These are phyloP conservation scores for Cotesia glomerata DNA, from an alignment of 1,140 invertebrate genomes.

Conservation along the genomic window DNA sequence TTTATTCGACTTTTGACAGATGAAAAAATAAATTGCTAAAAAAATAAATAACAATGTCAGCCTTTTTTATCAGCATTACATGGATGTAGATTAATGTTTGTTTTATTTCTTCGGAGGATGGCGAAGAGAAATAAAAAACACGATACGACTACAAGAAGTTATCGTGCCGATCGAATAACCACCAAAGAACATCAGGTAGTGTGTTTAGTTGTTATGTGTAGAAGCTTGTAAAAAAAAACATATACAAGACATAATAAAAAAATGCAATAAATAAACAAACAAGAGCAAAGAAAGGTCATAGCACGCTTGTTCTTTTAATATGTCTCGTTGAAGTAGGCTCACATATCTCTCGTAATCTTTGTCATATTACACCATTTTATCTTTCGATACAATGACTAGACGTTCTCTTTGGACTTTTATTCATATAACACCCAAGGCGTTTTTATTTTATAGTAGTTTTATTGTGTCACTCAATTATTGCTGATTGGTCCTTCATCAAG, in stretches of 20 bases:
- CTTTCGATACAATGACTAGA: neutral
- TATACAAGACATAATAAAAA: neutral
- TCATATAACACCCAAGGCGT: neutral
- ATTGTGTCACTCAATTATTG: too few relatives aligned
- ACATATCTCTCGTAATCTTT: constrained; percentile 27
- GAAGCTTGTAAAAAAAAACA: neutral
- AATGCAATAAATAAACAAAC: constrained; percentile 7
- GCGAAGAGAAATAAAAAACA: constrained; percentile 9
- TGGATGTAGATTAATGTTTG: constrained; percentile 21
- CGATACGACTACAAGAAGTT: neutral
- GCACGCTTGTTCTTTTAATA: constrained; percentile 2
- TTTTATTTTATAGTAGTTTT: neutral
- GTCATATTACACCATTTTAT: constrained; percentile 25
- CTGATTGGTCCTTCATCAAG: too few relatives aligned
- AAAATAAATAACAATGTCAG: neutral
- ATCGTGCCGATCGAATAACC: constrained; percentile 15
- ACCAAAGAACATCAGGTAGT: constrained; percentile 6
- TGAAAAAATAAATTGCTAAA: constrained; percentile 4
- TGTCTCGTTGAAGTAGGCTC: constrained; percentile 3
- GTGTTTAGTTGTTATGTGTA: too few relatives aligned
- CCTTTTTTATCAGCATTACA: constrained; percentile 17
- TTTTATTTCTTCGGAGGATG: neutral
- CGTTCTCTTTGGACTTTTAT: neutral
- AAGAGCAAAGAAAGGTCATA: constrained; percentile 13
- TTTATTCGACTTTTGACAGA: neutral